Conservation (phyloP, 2,888 invertebrate genomes). For the Synanthedon andrenaeformis region DNA sequence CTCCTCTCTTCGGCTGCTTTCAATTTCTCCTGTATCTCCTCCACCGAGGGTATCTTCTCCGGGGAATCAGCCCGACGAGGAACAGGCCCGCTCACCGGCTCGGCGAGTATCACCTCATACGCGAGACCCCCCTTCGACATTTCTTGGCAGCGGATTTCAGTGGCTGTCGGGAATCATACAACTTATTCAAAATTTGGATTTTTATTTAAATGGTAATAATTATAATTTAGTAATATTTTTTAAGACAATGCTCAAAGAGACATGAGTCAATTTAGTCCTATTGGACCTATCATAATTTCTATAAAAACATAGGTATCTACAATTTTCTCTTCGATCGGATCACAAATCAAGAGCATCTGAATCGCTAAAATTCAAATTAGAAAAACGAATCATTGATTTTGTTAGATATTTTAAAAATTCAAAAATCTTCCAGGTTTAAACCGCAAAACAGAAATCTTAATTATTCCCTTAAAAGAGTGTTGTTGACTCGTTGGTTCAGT, state of each 20-base stretch:
- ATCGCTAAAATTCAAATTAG: no score
- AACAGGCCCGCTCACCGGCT: conserved; percentile 78
- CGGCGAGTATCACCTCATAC: conserved; percentile 92
- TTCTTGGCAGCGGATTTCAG: conserved; percentile 93
- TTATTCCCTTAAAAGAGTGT: no score
- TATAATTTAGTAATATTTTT: not conserved
- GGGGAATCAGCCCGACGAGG: conserved; percentile 77
- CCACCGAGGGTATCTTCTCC: conserved; percentile 80
- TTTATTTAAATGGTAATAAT: conserved; percentile 2
- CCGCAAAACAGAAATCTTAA: no score
- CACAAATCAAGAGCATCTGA: no score
- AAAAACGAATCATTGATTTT: no score
- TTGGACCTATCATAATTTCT: no score
- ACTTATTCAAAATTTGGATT: not conserved
- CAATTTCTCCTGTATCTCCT: conserved; percentile 92
- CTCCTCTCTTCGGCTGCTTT: conserved; percentile 94
- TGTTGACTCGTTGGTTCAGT: conserved; percentile 9
- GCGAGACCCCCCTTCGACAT: conserved; percentile 91
- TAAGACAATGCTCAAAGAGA: not conserved
- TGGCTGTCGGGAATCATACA: conserved; percentile 69
- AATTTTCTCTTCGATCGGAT: no score
- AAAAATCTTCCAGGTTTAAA: no score
- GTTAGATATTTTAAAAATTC: no score
- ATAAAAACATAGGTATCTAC: no score
- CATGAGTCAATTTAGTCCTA: not conserved